Percentiles rank a stretch among this genome's conserved stretches.
Conservation (phyloP, 2,113 vertebrate genomes). For the Microcebus jonahi region DNA sequence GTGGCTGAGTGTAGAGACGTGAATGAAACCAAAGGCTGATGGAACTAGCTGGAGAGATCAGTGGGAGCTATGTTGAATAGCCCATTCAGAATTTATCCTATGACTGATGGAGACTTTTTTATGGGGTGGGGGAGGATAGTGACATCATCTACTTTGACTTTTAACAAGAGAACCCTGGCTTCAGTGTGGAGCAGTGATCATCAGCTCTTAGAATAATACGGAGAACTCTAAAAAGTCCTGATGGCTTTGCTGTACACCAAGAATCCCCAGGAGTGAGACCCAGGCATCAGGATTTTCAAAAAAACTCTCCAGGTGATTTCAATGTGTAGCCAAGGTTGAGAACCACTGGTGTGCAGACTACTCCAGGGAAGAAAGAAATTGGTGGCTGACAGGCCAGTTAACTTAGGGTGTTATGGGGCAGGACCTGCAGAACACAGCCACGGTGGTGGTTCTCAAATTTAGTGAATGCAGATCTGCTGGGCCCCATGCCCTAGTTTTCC, state of each 20-base stretch:
- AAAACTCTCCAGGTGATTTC: not conserved
- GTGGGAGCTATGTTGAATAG: not conserved
- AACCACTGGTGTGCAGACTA: not conserved
- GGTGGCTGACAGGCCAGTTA: not conserved
- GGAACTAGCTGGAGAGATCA: not conserved
- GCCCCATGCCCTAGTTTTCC: not conserved
- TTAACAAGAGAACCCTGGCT: not conserved
- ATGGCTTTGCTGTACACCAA: not conserved
- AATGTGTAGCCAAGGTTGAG: not conserved
- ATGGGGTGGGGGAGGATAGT: not conserved
- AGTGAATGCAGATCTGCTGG: not conserved
- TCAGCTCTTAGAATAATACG: not conserved
- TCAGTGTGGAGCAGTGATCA: not conserved
- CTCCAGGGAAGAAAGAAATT: not conserved
- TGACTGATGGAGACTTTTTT: not conserved
- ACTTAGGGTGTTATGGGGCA: not conserved
- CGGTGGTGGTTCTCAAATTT: not conserved
- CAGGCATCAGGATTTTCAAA: not conserved
- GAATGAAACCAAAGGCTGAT: not conserved
- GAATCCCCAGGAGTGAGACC: not conserved
- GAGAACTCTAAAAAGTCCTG: not conserved
- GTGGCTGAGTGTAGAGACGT: not conserved
- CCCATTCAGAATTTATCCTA: not conserved
- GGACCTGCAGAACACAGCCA: not conserved
- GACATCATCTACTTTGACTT: not conserved